Conservation (phyloP, 2,113 vertebrate genomes). For the Axis porcinus region DNA sequence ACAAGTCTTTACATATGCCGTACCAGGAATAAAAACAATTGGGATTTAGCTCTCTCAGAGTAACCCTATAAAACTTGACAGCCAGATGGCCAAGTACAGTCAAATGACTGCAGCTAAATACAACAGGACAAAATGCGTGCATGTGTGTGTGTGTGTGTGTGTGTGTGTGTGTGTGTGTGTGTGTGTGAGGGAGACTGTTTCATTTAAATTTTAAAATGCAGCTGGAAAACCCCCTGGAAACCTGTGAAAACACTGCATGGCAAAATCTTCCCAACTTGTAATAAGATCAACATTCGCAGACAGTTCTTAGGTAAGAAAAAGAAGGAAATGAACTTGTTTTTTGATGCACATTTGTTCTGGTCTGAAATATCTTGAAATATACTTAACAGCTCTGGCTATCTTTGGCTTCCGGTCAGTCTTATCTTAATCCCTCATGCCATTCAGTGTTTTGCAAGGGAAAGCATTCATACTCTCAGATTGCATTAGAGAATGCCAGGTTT, state of each 20-base stretch:
- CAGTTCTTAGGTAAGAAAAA: slow-evolving; percentile 29
- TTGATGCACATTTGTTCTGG: slow-evolving; percentile 35
- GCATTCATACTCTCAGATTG: neutral
- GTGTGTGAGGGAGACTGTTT: fast-evolving
- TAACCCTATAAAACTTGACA: neutral
- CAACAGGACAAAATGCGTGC: fast-evolving
- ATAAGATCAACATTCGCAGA: neutral
- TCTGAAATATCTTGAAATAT: slow-evolving; percentile 64
- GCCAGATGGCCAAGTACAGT: neutral
- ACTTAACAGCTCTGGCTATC: slow-evolving; percentile 62
- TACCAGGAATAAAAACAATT: neutral
- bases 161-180: fast-evolving
- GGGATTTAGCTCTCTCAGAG: neutral
- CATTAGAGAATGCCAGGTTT: neutral
- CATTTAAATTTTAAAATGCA: neutral
- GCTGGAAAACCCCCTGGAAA: neutral
- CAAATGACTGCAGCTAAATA: neutral
- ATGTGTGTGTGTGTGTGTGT: fast-evolving
- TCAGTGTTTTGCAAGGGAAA: slow-evolving; percentile 42
- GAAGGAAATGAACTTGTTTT: neutral
- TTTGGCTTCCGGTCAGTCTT: slow-evolving; percentile 40
- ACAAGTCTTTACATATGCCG: neutral
- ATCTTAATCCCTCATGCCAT: slow-evolving; percentile 15
- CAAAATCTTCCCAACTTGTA: neutral
- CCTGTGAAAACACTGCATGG: neutral